These are phyloP conservation scores for Micrastur ruficollis DNA, from an alignment of 2,797 vertebrate genomes.

Conservation along the genomic window DNA sequence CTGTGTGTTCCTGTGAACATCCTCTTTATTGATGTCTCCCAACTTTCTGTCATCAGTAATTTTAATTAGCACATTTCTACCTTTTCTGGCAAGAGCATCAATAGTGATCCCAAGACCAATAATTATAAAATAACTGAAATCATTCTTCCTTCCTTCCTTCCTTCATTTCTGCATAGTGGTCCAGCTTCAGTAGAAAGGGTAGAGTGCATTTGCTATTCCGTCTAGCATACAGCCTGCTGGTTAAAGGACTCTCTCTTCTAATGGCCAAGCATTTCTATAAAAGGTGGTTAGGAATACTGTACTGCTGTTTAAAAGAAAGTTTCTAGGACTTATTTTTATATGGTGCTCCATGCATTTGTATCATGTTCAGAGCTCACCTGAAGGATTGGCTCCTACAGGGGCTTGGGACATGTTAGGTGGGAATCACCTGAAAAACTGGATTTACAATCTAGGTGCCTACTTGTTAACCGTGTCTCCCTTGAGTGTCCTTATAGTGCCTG, in stretches of 20 bases:
- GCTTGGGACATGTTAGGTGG: neutral
- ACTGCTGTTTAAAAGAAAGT: neutral
- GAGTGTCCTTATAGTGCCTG: neutral
- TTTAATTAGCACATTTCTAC: neutral
- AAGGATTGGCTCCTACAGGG: neutral
- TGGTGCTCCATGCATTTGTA: neutral
- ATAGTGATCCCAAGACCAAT: neutral
- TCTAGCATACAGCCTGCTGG: neutral
- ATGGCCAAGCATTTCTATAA: neutral
- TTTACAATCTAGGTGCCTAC: neutral
- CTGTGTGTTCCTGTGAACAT: neutral
- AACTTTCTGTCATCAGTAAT: conserved; percentile 6
- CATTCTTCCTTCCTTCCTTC: neutral
- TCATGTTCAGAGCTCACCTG: neutral
- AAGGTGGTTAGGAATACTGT: neutral
- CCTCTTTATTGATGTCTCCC: neutral
- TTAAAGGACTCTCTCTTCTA: neutral
- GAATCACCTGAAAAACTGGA: neutral
- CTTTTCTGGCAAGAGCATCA: conserved; percentile 6
- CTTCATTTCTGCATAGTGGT: neutral
- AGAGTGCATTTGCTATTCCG: neutral
- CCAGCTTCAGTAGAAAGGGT: neutral
- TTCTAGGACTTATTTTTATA: neutral
- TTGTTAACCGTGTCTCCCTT: accelerated
- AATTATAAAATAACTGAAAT: neutral